These are phyloP conservation scores for Phania funesta DNA, from an alignment of 2,888 invertebrate genomes.

Conservation along the genomic window DNA sequence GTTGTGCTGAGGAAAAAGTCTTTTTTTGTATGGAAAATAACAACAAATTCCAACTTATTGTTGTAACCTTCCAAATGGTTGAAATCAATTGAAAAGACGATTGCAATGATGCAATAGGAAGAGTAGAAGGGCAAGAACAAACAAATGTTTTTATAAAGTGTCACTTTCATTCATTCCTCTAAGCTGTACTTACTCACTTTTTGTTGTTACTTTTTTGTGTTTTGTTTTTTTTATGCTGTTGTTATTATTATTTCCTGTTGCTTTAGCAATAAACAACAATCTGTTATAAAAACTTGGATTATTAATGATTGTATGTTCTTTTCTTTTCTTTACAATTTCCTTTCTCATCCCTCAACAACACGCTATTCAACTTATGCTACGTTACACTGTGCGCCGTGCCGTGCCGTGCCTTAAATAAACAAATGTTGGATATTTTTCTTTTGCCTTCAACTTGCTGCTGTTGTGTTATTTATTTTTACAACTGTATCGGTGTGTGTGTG, in stretches of 20 bases:
- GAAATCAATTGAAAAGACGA: conserved; percentile 3
- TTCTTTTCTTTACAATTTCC: conserved; percentile 30
- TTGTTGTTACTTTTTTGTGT: conserved; percentile 15
- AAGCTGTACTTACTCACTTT: neutral
- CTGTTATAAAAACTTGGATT: conserved; percentile 67
- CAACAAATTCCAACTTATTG: neutral
- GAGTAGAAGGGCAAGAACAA: conserved; percentile 9
- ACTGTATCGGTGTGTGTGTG: conserved; percentile 27
- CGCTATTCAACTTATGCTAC: neutral
- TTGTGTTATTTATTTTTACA: conserved; percentile 19
- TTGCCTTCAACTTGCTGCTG: conserved; percentile 11
- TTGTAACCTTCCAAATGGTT: conserved; percentile 5
- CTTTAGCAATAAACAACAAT: conserved; percentile 66
- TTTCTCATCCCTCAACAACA: conserved; percentile 3
- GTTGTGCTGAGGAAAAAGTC: neutral
- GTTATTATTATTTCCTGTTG: conserved; percentile 62
- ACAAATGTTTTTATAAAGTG: conserved; percentile 56
- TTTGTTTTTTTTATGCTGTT: neutral
- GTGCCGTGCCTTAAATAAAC: neutral
- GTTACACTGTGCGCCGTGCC: neutral
- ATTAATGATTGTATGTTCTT: conserved; percentile 66
- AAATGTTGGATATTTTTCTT: conserved; percentile 25
- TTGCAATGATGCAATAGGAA: neutral
- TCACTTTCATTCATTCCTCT: conserved; percentile 60
- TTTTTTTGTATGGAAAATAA: neutral